Conservation (phyloP, 2,797 vertebrate genomes). For the Balearica regulorum region DNA sequence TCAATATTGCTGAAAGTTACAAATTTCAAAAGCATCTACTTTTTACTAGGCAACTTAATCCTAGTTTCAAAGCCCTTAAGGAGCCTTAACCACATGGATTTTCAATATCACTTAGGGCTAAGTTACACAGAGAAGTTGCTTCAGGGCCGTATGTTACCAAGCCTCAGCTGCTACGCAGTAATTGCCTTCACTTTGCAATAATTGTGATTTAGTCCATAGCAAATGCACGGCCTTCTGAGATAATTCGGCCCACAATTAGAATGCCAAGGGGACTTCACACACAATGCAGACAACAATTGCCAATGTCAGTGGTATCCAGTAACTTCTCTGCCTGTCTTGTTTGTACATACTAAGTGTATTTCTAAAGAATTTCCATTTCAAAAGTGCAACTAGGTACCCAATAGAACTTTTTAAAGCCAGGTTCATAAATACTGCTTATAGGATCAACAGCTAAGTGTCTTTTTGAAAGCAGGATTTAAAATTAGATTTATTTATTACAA, state of each 20-base stretch:
- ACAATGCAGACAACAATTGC: not conserved
- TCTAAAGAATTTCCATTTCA: not conserved
- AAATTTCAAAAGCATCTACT: not conserved
- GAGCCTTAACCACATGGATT: not conserved
- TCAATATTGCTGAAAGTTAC: not conserved
- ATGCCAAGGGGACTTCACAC: not conserved
- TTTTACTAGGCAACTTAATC: not conserved
- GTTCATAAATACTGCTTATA: not conserved
- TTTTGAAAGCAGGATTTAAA: not conserved
- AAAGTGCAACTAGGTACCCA: not conserved
- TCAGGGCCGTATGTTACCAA: not conserved
- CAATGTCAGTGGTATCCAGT: not conserved
- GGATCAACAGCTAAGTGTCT: not conserved
- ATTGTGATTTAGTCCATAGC: conserved; percentile 28
- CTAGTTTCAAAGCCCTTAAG: not conserved
- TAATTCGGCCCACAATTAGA: not conserved
- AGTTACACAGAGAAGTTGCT: not conserved
- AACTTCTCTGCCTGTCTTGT: not conserved
- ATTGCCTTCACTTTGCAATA: conserved; percentile 16
- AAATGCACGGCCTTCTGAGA: not conserved
- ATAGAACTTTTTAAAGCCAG: not conserved
- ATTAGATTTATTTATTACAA: not conserved
- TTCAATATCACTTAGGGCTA: not conserved
- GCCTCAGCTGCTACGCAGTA: not conserved
- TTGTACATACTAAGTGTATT: not conserved